Conservation (phyloP, 2,113 vertebrate genomes). For the Plestiodon gilberti region DNA sequence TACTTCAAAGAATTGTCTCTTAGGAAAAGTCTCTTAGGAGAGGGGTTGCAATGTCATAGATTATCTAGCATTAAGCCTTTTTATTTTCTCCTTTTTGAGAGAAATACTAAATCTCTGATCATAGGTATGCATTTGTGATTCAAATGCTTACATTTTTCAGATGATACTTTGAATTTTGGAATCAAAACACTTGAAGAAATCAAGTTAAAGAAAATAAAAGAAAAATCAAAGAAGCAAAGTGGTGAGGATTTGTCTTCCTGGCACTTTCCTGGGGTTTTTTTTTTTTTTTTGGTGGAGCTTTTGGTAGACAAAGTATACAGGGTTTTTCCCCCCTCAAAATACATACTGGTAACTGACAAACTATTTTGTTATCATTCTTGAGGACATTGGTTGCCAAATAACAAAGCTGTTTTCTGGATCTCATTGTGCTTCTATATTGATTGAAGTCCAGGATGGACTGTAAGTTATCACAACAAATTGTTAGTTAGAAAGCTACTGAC, state of each 20-base stretch:
- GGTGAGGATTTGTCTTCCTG: slow-evolving; percentile 64
- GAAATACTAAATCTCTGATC: background rate
- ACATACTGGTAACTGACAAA: too few relatives aligned
- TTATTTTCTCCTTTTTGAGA: background rate
- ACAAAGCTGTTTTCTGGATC: background rate
- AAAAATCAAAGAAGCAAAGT: slow-evolving; percentile 84
- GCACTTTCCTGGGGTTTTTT: background rate
- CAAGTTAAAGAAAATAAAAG: slow-evolving; percentile 87
- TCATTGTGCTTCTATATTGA: background rate
- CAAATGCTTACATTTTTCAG: slow-evolving; percentile 62
- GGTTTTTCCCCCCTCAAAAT: too few relatives aligned
- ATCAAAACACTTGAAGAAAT: slow-evolving; percentile 95
- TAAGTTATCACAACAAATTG: background rate
- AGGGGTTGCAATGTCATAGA: background rate
- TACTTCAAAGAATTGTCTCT: background rate
- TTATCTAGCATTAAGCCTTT: background rate
- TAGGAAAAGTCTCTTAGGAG: too few relatives aligned
- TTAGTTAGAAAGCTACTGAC: background rate
- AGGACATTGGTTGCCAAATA: too few relatives aligned
- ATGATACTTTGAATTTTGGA: slow-evolving; percentile 86
- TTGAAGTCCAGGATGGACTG: background rate
- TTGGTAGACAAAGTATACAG: too few relatives aligned
- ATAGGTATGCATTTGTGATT: background rate
- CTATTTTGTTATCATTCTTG: too few relatives aligned
- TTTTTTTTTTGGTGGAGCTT: background rate